Base-by-base conservation (phyloP, 2,888 invertebrate species). In the Drosophila heteroneura region DNA sequence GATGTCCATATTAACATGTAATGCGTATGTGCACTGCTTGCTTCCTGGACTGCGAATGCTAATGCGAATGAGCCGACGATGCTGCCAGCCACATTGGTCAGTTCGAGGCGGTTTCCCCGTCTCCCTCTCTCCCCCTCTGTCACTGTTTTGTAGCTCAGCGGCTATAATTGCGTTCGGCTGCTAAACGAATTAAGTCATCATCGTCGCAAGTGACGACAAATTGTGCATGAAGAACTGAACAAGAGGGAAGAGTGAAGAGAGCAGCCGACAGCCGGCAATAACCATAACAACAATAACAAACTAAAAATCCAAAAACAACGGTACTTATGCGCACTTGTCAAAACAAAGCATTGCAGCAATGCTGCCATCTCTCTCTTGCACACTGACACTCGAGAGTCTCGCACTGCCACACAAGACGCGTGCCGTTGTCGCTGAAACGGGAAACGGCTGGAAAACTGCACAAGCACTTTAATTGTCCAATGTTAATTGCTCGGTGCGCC, bases 161-260 rank as follows among this genome's bases (percentile, higher is more conserved):
- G 70, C 49, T 22, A 63, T 54, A 69, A 70, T 74, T 64, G 57
- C 65, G 61, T 73, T 70, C 53, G 33, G 60, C 92, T 93, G 93
- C 87, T 90, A 91, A 93, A 93, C 88, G 87, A 92, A 93, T 93
- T 93, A 93, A 93, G 92, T 92, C 93, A 92, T 93, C 93, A 91
- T 63, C 88, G 82, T 66, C 68, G 72, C 56, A 62, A 85, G 91
- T 88, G 91, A 91, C 90, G 91, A 92, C 92, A 93, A 92, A 92
- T 93, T 92, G 91, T 90, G 92, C 92, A 92, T 92, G 90, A 91
- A 92, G 91, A 91, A 91, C 81, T 2, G 58, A 87, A 77, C 78
- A 9, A 47, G 26, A 44, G 61, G 30, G 76, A 79, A 59, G 33
- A 33, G 41, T 33, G 16, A 28, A 57, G 49, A 30, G 22, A 54